Conservation (phyloP, 2,797 vertebrate genomes). For the Manis crassicaudata region DNA sequence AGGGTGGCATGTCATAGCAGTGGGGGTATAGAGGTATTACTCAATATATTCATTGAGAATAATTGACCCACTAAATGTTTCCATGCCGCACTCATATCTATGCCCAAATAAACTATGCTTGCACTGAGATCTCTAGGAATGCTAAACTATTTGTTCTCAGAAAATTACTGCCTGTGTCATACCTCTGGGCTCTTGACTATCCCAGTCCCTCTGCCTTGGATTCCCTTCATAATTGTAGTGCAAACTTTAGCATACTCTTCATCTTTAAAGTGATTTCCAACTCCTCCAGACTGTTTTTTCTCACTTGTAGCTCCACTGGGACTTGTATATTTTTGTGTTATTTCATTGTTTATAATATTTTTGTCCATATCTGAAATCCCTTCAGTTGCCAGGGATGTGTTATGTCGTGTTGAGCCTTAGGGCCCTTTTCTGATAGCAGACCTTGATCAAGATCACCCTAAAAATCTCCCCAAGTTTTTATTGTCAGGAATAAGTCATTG, state of each 20-base stretch:
- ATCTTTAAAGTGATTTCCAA: background rate
- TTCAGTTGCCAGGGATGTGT: background rate
- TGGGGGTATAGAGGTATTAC: accelerated
- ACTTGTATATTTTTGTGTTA: background rate
- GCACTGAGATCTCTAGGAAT: background rate
- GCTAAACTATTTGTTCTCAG: background rate
- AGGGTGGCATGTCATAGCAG: background rate
- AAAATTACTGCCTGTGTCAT: background rate
- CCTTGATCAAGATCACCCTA: background rate
- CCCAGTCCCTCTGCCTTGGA: background rate
- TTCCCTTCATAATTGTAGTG: accelerated
- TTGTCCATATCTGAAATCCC: background rate
- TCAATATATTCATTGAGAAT: accelerated
- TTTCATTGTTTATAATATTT: background rate
- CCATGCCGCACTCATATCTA: no score
- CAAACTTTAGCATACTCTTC: background rate
- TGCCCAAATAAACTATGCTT: background rate
- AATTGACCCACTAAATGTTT: background rate
- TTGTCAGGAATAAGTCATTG: background rate
- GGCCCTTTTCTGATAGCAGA: background rate
- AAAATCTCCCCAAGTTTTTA: background rate
- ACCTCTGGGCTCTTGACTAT: accelerated
- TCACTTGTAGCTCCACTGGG: background rate
- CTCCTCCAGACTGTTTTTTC: background rate
- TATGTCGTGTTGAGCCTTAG: background rate